phyloP scores from a whole-genome alignment of 2,888 invertebrate genomes.

The Nymphalis urticae region DNA sequence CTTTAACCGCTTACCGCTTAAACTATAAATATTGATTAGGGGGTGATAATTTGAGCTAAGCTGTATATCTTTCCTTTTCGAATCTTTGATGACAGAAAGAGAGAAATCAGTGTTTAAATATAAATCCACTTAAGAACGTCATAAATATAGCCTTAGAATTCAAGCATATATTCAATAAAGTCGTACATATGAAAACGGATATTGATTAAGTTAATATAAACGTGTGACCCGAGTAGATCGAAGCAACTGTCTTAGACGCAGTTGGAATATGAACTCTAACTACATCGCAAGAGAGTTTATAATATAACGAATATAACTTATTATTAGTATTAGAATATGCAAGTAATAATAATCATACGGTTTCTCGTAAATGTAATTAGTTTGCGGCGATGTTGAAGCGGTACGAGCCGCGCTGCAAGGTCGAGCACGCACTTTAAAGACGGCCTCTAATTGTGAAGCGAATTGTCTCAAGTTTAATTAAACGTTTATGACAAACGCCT shows the following conservation, averaged over 20 bases:
- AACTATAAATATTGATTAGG: no score
- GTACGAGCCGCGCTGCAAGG: slow-evolving; percentile 2
- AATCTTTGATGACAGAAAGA: no score
- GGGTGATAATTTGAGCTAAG: no score
- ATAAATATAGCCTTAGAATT: no score
- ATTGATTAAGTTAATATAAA: slow-evolving; percentile 23
- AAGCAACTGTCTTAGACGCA: slow-evolving; percentile 9
- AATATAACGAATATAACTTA: background rate
- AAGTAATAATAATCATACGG: slow-evolving; percentile 13
- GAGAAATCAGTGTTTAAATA: no score
- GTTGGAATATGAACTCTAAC: slow-evolving; percentile 7
- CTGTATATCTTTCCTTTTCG: no score
- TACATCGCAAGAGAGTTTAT: background rate
- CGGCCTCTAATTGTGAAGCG: slow-evolving; percentile 1
- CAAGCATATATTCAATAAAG: background rate
- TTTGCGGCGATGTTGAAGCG: slow-evolving; percentile 5
- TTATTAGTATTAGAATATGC: slow-evolving; percentile 4
- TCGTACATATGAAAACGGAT: slow-evolving; percentile 6
- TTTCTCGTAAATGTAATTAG: slow-evolving; percentile 18
- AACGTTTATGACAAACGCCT: background rate
- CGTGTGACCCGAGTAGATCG: slow-evolving; percentile 15
- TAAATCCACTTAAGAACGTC: no score
- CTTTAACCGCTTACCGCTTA: no score
- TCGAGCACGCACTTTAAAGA: background rate
- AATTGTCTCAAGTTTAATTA: background rate